Evolutionary conservation across 35 echinoderm and acorn worm genomes (phyloP), one percentile per base, ranked within the genome.

Genomic region (Chiridota heheva): DNA sequence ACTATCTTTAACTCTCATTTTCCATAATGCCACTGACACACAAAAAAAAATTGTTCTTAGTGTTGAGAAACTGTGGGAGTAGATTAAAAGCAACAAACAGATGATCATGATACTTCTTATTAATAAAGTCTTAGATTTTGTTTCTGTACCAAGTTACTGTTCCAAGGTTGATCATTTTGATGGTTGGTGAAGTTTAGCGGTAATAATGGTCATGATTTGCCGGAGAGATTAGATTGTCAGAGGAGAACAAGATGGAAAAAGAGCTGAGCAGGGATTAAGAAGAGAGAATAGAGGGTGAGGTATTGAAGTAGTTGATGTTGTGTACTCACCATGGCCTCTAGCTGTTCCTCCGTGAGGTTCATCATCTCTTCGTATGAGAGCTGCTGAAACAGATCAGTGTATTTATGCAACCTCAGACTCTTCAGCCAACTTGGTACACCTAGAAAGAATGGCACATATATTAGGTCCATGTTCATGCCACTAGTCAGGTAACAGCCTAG

Each of bases 341-440:
- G 80, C 40, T 98, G 67, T 32, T 84, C 72, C 58, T 98, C 95
- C 44, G 72, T 91, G 20, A 98, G 85, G n/a, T 43, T 44, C 85
- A 98, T 91, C 95, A 98, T 98, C 38, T 98, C 88, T 65, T 98
- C 80, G 69, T 98, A 98, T 16, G 90, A 74, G 27, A 98, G 41
- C 57, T 88, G 85, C 49, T 98, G 89, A 63, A 98, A 98, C 16
- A 91, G 44, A 57, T 48, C 48, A 45, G 86, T 83, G 58, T 98
- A 98, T 60, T 98, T 98, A 79, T 98, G 95, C 35, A 91, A 70
- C 69, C 95, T 84, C 36, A 98, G 81, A 61, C 84, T 98, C 62
- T 98, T 98, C 60, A 98, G 46, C 95, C 95, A 98, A 70, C 78
- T 60, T 45, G 95, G 95, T 41, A 98, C 95, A 91, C 91, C 95